These are phyloP conservation scores for Orthonevra nobilis DNA, from an alignment of 2,888 invertebrate genomes.

Conservation along the genomic window DNA sequence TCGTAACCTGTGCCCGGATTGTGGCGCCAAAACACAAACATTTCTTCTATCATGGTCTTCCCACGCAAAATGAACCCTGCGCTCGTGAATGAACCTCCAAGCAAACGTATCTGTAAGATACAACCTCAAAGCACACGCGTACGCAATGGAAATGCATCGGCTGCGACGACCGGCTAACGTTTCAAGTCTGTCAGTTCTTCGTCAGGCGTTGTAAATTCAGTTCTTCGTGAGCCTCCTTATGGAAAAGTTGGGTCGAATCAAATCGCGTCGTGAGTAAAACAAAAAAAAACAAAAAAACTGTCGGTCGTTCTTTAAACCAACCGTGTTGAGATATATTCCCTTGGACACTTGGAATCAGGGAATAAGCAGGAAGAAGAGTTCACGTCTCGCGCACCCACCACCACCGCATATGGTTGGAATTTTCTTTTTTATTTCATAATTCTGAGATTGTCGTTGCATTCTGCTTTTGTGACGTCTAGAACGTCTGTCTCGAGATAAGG, in stretches of 20 bases:
- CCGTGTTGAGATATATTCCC: too few relatives aligned
- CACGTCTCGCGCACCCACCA: too few relatives aligned
- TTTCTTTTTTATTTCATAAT: conserved; percentile 66
- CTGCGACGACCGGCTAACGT: conserved; percentile 25
- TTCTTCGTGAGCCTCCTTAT: conserved; percentile 63
- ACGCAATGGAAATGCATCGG: conserved; percentile 56
- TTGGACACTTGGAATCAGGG: too few relatives aligned
- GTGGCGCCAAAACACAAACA: conserved; percentile 51
- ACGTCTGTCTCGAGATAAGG: conserved; percentile 64
- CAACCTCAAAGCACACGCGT: conserved; percentile 35
- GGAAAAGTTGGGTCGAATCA: conserved; percentile 48
- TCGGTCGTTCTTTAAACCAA: conserved; percentile 6
- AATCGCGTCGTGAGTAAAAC: conserved; percentile 25
- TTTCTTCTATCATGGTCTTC: conserved; percentile 19
- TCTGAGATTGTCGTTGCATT: conserved; percentile 14
- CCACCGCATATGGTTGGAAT: conserved; percentile 58
- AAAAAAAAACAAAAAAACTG: too few relatives aligned
- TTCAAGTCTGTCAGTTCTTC: conserved; percentile 61
- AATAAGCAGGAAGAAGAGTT: too few relatives aligned
- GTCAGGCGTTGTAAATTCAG: conserved; percentile 59
- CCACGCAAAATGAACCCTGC: conserved; percentile 62
- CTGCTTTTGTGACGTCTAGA: conserved; percentile 51
- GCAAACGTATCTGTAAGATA: conserved; percentile 31
- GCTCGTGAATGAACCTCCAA: conserved; percentile 48
- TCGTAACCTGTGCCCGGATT: conserved; percentile 32